These are phyloP conservation scores for Oedothorax gibbosus DNA, from an alignment of 1,140 invertebrate genomes.

Conservation along the genomic window DNA sequence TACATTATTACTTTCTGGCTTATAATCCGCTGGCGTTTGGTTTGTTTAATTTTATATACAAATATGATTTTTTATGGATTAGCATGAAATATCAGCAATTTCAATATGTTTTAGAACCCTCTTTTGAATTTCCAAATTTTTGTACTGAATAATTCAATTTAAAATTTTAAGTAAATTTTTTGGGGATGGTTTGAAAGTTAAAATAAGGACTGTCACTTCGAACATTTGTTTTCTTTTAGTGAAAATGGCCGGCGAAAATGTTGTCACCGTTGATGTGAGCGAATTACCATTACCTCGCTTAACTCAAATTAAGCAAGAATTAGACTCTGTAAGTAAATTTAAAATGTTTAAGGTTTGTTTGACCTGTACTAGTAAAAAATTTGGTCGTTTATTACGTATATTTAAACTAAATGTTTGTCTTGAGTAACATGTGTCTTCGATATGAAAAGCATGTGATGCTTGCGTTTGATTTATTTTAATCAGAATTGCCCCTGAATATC, in stretches of 20 bases:
- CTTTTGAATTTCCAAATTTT: too few relatives aligned
- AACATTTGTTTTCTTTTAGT: background rate
- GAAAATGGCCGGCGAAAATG: constrained; percentile 70
- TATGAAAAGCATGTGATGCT: too few relatives aligned
- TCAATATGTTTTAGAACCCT: too few relatives aligned
- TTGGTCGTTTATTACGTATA: background rate
- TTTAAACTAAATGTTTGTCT: background rate
- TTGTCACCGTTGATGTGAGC: constrained; percentile 81
- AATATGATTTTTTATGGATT: too few relatives aligned
- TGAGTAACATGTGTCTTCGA: constrained; percentile 7
- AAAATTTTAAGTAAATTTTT: too few relatives aligned
- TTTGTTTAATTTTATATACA: too few relatives aligned
- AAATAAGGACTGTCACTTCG: background rate
- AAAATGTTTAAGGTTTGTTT: constrained; percentile 8
- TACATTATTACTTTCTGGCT: too few relatives aligned
- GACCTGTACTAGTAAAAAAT: background rate
- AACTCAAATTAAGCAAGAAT: constrained; percentile 83
- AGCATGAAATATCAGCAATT: too few relatives aligned
- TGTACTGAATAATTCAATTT: too few relatives aligned
- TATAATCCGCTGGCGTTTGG: too few relatives aligned
- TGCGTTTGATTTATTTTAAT: background rate
- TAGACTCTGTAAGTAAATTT: constrained; percentile 78
- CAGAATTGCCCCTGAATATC: too few relatives aligned
- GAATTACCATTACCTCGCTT: constrained; percentile 84
- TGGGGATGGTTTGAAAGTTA: too few relatives aligned